Conservation (phyloP, 1,140 invertebrate species). For the Orussus abietinus region DNA sequence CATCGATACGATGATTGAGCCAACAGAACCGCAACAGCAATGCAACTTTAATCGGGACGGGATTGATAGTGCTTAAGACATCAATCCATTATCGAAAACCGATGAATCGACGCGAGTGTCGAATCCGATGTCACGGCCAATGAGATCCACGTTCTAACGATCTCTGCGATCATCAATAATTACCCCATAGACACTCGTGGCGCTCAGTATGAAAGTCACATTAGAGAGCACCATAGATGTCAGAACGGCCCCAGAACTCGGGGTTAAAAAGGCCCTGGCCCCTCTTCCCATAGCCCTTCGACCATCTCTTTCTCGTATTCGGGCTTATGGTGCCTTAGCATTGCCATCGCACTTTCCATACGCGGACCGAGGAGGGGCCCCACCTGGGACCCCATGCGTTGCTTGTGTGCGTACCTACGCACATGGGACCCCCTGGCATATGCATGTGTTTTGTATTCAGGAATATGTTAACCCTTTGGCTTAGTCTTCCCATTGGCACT, state of each 20-base stretch:
- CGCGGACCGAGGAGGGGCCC: conserved; percentile 31
- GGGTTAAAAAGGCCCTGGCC: no score
- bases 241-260: conserved; percentile 16
- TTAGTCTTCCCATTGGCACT: conserved; percentile 52
- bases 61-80: no score
- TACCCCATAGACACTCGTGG: conserved; percentile 12
- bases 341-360: conserved; percentile 29
- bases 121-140: conserved; percentile 34
- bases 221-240: conserved; percentile 44
- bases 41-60: no score
- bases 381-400: conserved; percentile 39
- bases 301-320: background rate
- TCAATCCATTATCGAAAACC: no score
- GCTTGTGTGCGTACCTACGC: conserved; percentile 31
- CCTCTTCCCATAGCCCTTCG: background rate
- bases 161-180: conserved; percentile 26
- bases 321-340: no score
- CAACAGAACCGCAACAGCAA: no score
- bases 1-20: no score
- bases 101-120: conserved; percentile 16
- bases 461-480: conserved; percentile 53
- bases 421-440: conserved; percentile 38
- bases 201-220: conserved; percentile 42
- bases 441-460: conserved; percentile 48
- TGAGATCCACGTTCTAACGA: conserved; percentile 23